Base-by-base conservation (phyloP, 2,888 invertebrate genomes). In the Eupsilia transversa region DNA sequence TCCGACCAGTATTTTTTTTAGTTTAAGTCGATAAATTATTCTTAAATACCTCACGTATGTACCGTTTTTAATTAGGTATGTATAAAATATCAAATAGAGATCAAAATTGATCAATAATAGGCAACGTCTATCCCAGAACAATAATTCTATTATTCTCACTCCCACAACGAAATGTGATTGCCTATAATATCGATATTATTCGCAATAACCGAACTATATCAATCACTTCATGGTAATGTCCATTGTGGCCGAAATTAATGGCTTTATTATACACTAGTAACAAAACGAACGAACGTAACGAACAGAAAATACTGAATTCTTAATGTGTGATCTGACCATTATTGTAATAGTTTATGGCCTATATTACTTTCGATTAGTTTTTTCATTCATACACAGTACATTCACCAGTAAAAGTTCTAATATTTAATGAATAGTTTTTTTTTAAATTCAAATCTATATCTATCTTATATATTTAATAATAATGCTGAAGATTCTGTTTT, bases 141-240 rank as follows among this genome's bases (percentile, higher is more conserved):
- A 30, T 35, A 54, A 33, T 49, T 38, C 41, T 46, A 33, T 49
- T 27, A 67, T 52, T 64, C 20, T 33, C 35, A 14, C n/a, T n/a
- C 54, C n/a, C 7, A 52, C n/a, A 41, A 54, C 35, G 14, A 56
- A 67, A 67, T 56, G 73, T 72, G 59, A 66, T 72, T 56, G 69
- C 41, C 30, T 56, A 64, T 65, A 65, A 74, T 61, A 75, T 63
- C 73, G 73, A 64, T 63, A 80, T 72, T 76, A 85, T 78, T 79
- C 60, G 56, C 74, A 85, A 85, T 85, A 87, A 77, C 59, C 63
- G 54, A 68, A 74, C 74, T 72, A 75, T 79, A 87, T 83, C 80
- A 78, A 83, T 89, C 86, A 85, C 69, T 77, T 72, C 84, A 83
- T 79, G 77, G 65, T 69, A 86, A 84, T 77, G 64, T 27, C 66